Evolutionary conservation across 1,140 invertebrate species (phyloP).

Genomic region (Musca domestica): DNA sequence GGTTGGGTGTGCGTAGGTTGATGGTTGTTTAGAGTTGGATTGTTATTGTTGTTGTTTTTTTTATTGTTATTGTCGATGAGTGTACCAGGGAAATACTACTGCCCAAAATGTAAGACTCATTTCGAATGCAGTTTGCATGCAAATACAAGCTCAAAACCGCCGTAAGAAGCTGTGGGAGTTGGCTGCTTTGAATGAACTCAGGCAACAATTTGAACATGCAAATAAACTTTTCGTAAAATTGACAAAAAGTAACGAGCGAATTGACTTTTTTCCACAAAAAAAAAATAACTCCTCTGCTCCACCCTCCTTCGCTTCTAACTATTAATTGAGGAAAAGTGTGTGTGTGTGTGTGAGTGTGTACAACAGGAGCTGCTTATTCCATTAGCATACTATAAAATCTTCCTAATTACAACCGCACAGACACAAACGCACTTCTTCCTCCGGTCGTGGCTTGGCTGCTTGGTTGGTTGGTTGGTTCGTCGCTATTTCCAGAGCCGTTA

Average conservation of each 20-base stretch:
- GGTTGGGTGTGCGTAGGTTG: conserved; percentile 6
- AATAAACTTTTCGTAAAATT: neutral
- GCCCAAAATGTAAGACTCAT: conserved; percentile 18
- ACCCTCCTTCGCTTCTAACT: neutral
- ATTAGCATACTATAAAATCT: conserved; percentile 9
- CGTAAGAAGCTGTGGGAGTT: neutral
- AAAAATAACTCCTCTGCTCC: neutral
- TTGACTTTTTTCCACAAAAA: neutral
- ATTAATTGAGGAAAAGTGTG: conserved; percentile 5
- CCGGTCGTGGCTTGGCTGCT: neutral
- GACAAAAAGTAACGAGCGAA: neutral
- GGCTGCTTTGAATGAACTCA: neutral
- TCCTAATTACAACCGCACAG: conserved; percentile 12
- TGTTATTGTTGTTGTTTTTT: no score
- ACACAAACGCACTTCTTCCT: neutral
- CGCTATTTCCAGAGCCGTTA: neutral
- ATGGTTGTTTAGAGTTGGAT: neutral
- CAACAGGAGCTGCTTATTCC: conserved; percentile 1
- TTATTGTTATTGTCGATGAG: no score
- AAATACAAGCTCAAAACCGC: neutral
- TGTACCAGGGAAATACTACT: neutral
- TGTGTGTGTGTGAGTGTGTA: neutral
- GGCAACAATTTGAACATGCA: conserved; percentile 3
- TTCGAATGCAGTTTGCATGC: conserved; percentile 19
- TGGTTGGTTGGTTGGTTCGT: neutral